Percentiles rank a stretch among this genome's conserved stretches.
These are phyloP conservation scores for Lonchura striata DNA, from an alignment of 2,113 vertebrate species.

Conservation along the genomic window DNA sequence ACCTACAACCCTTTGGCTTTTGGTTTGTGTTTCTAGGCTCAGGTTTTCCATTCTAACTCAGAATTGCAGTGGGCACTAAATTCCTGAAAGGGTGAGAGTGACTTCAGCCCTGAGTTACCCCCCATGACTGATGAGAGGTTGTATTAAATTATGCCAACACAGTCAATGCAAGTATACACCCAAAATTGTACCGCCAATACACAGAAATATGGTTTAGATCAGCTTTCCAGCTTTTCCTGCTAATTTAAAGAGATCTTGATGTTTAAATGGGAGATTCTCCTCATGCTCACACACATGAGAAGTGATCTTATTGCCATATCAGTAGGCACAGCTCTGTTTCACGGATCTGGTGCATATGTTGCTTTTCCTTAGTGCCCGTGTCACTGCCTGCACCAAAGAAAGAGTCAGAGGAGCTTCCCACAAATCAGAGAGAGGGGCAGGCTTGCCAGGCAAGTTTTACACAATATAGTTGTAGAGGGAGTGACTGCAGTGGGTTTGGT, in stretches of 20 bases:
- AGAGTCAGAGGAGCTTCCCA: not conserved
- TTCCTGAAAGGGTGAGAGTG: not conserved
- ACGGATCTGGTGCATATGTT: not conserved
- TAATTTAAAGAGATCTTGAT: not conserved
- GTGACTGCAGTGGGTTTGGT: not conserved
- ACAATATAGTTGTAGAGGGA: not conserved
- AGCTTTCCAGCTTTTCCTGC: not conserved
- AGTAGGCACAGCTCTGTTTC: not conserved
- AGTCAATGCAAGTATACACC: not conserved
- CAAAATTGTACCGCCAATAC: rapidly evolving
- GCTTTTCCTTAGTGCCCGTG: not conserved
- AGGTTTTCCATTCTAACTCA: not conserved
- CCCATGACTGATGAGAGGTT: not conserved
- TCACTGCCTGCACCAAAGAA: not conserved
- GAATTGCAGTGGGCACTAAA: not conserved
- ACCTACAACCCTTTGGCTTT: not conserved
- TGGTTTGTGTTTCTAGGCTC: not conserved
- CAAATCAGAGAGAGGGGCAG: not conserved
- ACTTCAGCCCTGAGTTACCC: not conserved
- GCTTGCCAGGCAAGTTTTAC: not conserved
- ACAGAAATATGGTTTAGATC: not conserved
- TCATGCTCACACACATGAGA: rapidly evolving
- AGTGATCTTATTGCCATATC: rapidly evolving
- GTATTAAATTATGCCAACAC: not conserved
- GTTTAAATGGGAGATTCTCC: not conserved